Conservation (phyloP, 2,797 vertebrate genomes). For the Leuciscus waleckii region DNA sequence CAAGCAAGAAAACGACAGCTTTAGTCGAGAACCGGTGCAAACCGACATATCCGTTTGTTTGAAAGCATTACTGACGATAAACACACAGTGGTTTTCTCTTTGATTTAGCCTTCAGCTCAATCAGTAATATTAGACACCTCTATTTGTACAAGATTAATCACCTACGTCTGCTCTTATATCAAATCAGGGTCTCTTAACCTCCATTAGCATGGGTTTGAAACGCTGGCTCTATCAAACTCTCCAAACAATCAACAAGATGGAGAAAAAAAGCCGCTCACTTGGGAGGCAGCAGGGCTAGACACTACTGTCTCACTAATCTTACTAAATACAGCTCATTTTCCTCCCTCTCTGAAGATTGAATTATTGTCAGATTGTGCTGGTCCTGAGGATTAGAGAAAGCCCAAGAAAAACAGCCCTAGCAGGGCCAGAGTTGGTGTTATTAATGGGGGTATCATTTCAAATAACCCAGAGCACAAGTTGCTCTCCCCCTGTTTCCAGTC, state of each 20-base stretch:
- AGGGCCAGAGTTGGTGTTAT: slow-evolving; percentile 78
- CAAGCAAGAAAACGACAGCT: neutral
- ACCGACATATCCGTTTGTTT: slow-evolving; percentile 26
- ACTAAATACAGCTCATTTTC: slow-evolving; percentile 87
- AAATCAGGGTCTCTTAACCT: slow-evolving; percentile 85
- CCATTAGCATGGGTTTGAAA: slow-evolving; percentile 85
- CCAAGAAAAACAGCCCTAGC: slow-evolving; percentile 63
- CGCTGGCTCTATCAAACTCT: slow-evolving; percentile 80
- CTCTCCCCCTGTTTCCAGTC: slow-evolving; percentile 82
- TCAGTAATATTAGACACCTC: slow-evolving; percentile 65
- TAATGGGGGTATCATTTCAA: slow-evolving; percentile 86
- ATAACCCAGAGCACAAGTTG: slow-evolving; percentile 83
- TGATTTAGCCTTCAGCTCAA: slow-evolving; percentile 58
- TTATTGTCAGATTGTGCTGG: slow-evolving; percentile 79
- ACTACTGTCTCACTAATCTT: slow-evolving; percentile 83
- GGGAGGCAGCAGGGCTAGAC: slow-evolving; percentile 78
- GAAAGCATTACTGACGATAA: slow-evolving; percentile 40
- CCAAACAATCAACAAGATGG: slow-evolving; percentile 84
- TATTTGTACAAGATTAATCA: slow-evolving; percentile 79
- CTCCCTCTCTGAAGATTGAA: slow-evolving; percentile 87
- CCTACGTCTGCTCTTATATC: slow-evolving; percentile 85
- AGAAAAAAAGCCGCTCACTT: slow-evolving; percentile 78
- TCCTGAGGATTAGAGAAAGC: slow-evolving; percentile 61
- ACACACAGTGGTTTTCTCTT: slow-evolving; percentile 52
- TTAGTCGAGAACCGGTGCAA: slow-evolving; percentile 7